A percentile compares a stretch with the other conserved stretches of the same genome.
Conservation (phyloP, 1,140 invertebrate species). For the Hestina assimilis region DNA sequence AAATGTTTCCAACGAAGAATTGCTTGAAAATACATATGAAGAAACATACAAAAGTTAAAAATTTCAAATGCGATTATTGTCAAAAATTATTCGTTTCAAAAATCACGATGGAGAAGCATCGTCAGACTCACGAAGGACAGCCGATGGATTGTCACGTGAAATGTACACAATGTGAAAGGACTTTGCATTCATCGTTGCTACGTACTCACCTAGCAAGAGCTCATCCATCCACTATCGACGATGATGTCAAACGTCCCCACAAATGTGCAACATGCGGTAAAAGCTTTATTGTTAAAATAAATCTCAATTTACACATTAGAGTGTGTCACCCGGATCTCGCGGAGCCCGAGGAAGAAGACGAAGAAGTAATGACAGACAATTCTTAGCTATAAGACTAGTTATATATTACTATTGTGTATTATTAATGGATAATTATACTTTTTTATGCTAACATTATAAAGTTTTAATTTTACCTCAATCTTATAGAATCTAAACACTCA, state of each 20-base stretch:
- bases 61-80: conserved; percentile 74
- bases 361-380: conserved; percentile 70
- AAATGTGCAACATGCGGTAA: conserved; percentile 70
- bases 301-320: conserved; percentile 67
- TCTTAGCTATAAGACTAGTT: conserved; percentile 48
- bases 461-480: background rate
- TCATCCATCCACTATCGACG: conserved; percentile 53
- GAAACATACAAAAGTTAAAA: conserved; percentile 74
- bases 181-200: conserved; percentile 63
- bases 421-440: conserved; percentile 65
- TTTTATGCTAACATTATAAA: conserved; percentile 50
- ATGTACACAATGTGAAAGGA: conserved; percentile 66
- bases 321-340: conserved; percentile 69
- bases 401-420: conserved; percentile 50
- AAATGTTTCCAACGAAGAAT: conserved; percentile 83
- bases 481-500: too few species aligned
- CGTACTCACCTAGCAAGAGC: conserved; percentile 61
- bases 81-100: conserved; percentile 77
- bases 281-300: conserved; percentile 72
- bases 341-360: conserved; percentile 67
- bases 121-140: conserved; percentile 66
- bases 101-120: conserved; percentile 73
- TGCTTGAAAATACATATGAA: conserved; percentile 80
- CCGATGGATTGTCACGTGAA: conserved; percentile 67
- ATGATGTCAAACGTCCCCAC: conserved; percentile 67